phyloP scores from a whole-genome alignment of 2,888 invertebrate genomes.

The Cataglyphis albicans region DNA sequence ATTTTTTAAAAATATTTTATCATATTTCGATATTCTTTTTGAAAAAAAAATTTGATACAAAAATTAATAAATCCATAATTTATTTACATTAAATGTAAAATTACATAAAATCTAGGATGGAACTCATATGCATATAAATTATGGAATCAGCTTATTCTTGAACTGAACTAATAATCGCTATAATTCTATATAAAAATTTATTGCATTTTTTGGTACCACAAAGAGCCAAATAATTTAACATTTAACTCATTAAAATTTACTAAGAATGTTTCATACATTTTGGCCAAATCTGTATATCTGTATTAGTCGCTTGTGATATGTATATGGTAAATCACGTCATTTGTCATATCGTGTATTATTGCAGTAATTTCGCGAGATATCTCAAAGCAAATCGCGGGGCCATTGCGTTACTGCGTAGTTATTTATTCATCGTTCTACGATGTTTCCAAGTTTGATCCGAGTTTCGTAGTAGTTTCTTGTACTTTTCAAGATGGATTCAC shows the following conservation, averaged over 20 bases:
- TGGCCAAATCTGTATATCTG: not conserved
- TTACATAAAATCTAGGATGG: not conserved
- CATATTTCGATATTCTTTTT: not conserved
- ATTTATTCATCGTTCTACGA: constrained; percentile 54
- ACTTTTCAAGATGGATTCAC: not conserved
- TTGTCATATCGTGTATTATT: constrained; percentile 9
- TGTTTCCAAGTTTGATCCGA: not conserved
- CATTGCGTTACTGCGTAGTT: constrained; percentile 51
- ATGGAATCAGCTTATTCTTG: not conserved
- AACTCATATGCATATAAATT: not conserved
- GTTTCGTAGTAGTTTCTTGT: not conserved
- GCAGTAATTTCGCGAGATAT: constrained; percentile 47
- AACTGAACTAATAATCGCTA: not conserved
- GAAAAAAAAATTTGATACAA: not conserved
- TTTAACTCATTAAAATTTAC: not conserved
- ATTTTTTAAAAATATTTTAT: not conserved
- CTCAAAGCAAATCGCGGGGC: constrained; percentile 38
- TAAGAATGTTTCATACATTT: not conserved
- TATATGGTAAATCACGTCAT: constrained; percentile 17
- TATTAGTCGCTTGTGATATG: not conserved
- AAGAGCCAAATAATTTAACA: too few relatives aligned
- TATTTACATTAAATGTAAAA: not conserved
- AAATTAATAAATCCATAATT: not conserved
- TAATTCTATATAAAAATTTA: not conserved
- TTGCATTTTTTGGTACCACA: not conserved